These are phyloP conservation scores for Poeciliopsis occidentalis DNA, from an alignment of 2,113 vertebrate species.

Conservation along the genomic window DNA sequence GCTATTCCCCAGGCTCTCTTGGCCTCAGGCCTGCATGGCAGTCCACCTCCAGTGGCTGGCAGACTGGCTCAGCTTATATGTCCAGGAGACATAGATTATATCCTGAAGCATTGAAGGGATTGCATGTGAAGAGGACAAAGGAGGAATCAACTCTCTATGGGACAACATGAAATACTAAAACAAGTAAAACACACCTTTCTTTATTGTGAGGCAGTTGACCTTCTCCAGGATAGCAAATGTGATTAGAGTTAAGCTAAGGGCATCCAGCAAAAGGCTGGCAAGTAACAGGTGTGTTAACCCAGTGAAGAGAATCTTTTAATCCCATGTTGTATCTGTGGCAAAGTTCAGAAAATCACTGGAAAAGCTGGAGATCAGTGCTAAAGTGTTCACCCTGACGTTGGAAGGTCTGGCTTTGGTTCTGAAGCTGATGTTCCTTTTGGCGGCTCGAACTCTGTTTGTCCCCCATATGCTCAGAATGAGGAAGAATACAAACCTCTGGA, in stretches of 20 bases:
- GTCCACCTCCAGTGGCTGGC: slow-evolving; percentile 34
- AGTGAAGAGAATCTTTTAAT: background rate
- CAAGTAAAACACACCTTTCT: slow-evolving; percentile 36
- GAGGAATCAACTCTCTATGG: slow-evolving; percentile 5
- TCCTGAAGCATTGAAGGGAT: slow-evolving; percentile 54
- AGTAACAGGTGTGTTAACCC: slow-evolving; percentile 12
- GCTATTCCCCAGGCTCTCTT: slow-evolving; percentile 54
- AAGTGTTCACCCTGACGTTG: too few species aligned
- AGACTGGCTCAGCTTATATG: slow-evolving; percentile 22
- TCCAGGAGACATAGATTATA: slow-evolving; percentile 57
- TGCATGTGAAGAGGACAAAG: slow-evolving; percentile 57
- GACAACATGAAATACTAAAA: slow-evolving; percentile 50
- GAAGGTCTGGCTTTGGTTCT: too few species aligned
- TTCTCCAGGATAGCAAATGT: slow-evolving; percentile 21
- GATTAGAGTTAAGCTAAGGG: slow-evolving; percentile 39
- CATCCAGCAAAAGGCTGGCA: slow-evolving; percentile 2
- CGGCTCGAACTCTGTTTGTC: too few species aligned
- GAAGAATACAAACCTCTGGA: too few species aligned
- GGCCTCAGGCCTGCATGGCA: slow-evolving; percentile 49
- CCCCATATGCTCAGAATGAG: too few species aligned
- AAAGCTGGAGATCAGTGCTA: too few species aligned
- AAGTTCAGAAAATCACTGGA: slow-evolving; percentile 6
- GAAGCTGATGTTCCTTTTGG: too few species aligned
- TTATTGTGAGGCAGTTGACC: slow-evolving; percentile 20
- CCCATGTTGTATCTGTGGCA: slow-evolving; percentile 16